Base-by-base conservation (phyloP, 2,888 invertebrate genomes). In the Andrena bicolor region DNA sequence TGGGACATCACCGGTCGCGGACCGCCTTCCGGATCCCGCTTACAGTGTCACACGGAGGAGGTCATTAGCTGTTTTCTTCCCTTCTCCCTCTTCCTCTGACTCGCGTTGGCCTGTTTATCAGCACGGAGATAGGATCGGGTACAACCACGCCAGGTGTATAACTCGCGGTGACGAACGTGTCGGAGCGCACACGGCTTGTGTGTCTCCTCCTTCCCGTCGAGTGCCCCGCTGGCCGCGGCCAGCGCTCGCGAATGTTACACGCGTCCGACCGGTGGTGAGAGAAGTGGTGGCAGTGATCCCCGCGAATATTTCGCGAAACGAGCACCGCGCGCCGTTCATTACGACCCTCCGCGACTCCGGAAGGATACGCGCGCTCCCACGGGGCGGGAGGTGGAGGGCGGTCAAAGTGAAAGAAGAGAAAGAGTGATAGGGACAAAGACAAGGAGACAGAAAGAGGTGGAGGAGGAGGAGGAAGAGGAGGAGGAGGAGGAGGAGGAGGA, bases 301-400 rank as follows among this genome's bases (percentile, higher is more conserved):
- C 58, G 73, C 70, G 78, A 73, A 74, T 48, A 66, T 81, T 76
- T 78, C 65, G 73, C 73, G 73, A 56, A 66, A 68, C 41, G 51
- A 72, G 73, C 28, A 49, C 8, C 66, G 82, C 82, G 76, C 65
- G 66, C 41, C 41, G 41, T 41, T 60, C 79, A 71, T 79, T 68
- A 69, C 85, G 82, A 82, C 80, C 82, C 84, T 82, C 79, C 79
- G 69, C 66, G 84, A 87, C 80, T 88, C 85, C 87, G 86, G 88
- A 86, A 87, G 88, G 85, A 86, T 82, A 86, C 85, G 76, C 58
- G 74, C 41, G 70, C 72, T 76, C 64, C 82, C 56, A 70, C 78
- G 72, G 68, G 65, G 56, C 51, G 35, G 41, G 28, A 41, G 75
- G 56, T 51, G 64, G 35, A 20, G 48, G 53, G 30, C 69, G 28